A percentile compares a stretch with the other conserved stretches of the same genome.
Conservation (phyloP, 1,140 invertebrate genomes). For the Limonius californicus region DNA sequence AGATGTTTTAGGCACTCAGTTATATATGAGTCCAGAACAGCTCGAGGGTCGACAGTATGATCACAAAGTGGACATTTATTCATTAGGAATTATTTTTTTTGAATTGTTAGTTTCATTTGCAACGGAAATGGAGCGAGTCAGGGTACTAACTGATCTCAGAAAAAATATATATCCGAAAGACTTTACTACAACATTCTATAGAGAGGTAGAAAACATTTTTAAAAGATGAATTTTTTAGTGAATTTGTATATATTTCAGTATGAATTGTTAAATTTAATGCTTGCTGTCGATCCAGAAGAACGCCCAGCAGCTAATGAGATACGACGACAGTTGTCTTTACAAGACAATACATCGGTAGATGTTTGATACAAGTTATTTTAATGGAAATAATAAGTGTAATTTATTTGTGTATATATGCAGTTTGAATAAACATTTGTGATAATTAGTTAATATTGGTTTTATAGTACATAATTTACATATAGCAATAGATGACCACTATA, state of each 20-base stretch:
- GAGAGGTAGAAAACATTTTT: conserved; percentile 61
- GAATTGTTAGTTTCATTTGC: conserved; percentile 85
- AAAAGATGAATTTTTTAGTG: conserved; percentile 18
- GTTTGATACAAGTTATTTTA: neutral
- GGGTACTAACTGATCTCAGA: conserved; percentile 59
- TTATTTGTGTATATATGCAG: too few relatives aligned
- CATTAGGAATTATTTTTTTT: conserved; percentile 89
- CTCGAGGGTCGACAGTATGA: conserved; percentile 72
- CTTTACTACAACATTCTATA: conserved; percentile 61
- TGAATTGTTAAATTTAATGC: conserved; percentile 70
- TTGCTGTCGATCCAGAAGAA: conserved; percentile 65
- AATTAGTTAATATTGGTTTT: too few relatives aligned
- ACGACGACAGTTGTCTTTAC: conserved; percentile 36
- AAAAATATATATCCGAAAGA: conserved; percentile 65
- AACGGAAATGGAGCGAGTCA: conserved; percentile 85
- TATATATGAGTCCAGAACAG: conserved; percentile 99
- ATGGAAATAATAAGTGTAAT: too few relatives aligned
- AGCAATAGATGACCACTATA: too few relatives aligned
- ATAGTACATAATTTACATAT: too few relatives aligned
- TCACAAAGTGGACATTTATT: conserved; percentile 96
- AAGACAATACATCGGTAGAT: too few relatives aligned
- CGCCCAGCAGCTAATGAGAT: conserved; percentile 76
- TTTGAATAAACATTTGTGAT: too few relatives aligned
- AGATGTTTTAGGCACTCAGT: conserved; percentile 71
- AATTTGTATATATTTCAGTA: conserved; percentile 52